Percentiles rank a stretch among this genome's conserved stretches.
These are phyloP conservation scores for Conchocele bisecta DNA, from an alignment of 2,888 invertebrate genomes.

Conservation along the genomic window DNA sequence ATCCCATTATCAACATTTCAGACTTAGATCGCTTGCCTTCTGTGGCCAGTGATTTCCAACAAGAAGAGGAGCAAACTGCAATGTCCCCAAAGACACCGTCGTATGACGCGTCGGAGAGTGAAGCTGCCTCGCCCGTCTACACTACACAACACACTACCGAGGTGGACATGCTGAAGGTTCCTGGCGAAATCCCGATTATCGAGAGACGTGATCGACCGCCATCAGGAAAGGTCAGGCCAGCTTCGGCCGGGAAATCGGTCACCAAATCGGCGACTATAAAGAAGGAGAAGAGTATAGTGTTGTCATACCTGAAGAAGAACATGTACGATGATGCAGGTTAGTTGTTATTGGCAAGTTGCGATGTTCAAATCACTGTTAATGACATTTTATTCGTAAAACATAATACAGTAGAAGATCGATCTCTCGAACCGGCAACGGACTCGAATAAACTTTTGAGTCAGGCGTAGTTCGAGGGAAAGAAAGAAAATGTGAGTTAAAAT, in stretches of 20 bases:
- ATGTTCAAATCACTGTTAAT: too few relatives aligned
- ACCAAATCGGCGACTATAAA: conserved; percentile 31
- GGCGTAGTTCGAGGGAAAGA: too few relatives aligned
- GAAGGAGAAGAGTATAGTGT: conserved; percentile 57
- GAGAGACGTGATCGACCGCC: conserved; percentile 46
- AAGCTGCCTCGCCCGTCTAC: conserved; percentile 1
- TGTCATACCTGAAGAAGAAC: conserved; percentile 73
- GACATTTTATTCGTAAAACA: too few relatives aligned
- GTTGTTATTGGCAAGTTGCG: too few relatives aligned
- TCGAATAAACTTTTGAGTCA: too few relatives aligned
- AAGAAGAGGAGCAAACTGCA: conserved; percentile 41
- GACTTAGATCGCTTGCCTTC: too few relatives aligned
- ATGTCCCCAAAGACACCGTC: conserved; percentile 29
- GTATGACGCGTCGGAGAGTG: conserved; percentile 3
- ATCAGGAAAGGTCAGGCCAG: conserved; percentile 18
- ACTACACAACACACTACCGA: conserved; percentile 32
- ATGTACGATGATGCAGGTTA: conserved; percentile 76
- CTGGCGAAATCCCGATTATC: conserved; percentile 70
- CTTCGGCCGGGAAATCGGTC: conserved; percentile 14
- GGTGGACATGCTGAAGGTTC: conserved; percentile 62
- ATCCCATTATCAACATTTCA: too few relatives aligned
- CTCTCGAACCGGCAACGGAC: too few relatives aligned
- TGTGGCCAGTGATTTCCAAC: background rate
- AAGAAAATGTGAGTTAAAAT: too few relatives aligned
- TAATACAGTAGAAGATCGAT: too few relatives aligned